Base-by-base conservation (phyloP, 2,797 vertebrate genomes). In the Zalophus californianus region DNA sequence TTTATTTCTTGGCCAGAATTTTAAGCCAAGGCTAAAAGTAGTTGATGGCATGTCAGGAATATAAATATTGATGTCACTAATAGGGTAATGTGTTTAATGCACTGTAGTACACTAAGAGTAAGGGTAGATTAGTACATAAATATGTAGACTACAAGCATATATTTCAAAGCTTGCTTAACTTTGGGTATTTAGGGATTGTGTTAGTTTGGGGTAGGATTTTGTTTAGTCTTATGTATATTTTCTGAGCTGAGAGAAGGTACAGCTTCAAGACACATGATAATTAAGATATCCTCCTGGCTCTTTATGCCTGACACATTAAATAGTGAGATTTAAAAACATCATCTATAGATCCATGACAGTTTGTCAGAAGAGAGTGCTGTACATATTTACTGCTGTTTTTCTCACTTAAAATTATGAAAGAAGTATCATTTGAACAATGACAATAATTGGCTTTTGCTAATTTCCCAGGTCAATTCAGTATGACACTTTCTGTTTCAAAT, bases 121-220 rank as follows among this genome's bases (percentile, higher is more conserved):
- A 77, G 60, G 20, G 18, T 16, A 96, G 20, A 70, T 86, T 15
- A n/a, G 6, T 48, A 32, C 32, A 35, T 75, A 68, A 41, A 64
- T 89, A 23, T 44, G 12, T 70, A 14, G 8, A 48, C 84, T 78
- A 25, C 1, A 82, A 79, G 41, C 23, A 58, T 56, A 6, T 77
- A 41, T 96, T 90, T 95, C 68, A 91, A 82, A 25, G 27, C 77
- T 91, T 77, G n/a, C n/a, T 84, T 90, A 75, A 92, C 70, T 35
- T 92, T 78, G 5, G 72, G 16, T 84, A 29, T 66, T 93, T 85
- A 91, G 64, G n/a, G 9, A 35, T 75, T 86, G 29, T 93, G 75
- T 97, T 75, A 68, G 23, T 89, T 84, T 60, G 29, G 70, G 23
- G 35, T 48, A 27, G 5, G 23, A 60, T 89, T 94, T 96, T 94